Evolutionary conservation across 2,113 vertebrate genomes (phyloP).

Genomic region (Gymnogyps californianus): DNA sequence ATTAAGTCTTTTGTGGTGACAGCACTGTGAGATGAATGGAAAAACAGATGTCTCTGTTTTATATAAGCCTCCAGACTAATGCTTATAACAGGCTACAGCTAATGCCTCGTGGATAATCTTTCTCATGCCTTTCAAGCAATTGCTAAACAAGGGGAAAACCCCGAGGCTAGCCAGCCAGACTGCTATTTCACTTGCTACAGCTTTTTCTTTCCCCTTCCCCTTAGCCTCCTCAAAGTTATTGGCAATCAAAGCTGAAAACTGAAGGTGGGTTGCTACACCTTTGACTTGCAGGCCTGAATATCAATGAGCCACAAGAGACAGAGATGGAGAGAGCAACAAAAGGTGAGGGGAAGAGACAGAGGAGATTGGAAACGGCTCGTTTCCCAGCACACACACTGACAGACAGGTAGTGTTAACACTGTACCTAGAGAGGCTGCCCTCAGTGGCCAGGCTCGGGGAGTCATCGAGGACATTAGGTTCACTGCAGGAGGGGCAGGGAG

Average conservation of each 20-base stretch:
- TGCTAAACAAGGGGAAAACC: not conserved
- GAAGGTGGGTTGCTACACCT: constrained; percentile 75
- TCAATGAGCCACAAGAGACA: constrained; percentile 74
- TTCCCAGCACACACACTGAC: constrained; percentile 88
- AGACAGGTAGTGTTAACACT: constrained; percentile 87
- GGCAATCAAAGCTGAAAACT: constrained; percentile 64
- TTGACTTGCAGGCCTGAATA: constrained; percentile 77
- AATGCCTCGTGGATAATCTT: not conserved
- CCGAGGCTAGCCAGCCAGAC: not conserved
- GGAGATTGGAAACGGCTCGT: constrained; percentile 68
- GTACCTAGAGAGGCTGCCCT: constrained; percentile 99
- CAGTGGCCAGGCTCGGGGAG: constrained; percentile 97
- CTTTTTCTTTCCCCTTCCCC: not conserved
- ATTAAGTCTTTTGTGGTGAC: not conserved
- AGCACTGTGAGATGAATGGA: not conserved
- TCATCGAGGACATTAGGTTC: constrained; percentile 99
- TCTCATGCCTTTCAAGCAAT: not conserved
- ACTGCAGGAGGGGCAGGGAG: constrained; percentile 93
- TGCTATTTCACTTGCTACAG: not conserved
- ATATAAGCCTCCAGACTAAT: constrained; percentile 21
- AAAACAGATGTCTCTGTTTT: constrained; percentile 27
- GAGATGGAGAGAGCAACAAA: constrained; percentile 61
- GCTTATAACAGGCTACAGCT: constrained; percentile 27
- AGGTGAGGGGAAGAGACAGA: constrained; percentile 63
- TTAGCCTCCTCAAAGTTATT: not conserved